Base-by-base conservation (phyloP, 2,888 invertebrate genomes). In the Pasiphila rectangulata region DNA sequence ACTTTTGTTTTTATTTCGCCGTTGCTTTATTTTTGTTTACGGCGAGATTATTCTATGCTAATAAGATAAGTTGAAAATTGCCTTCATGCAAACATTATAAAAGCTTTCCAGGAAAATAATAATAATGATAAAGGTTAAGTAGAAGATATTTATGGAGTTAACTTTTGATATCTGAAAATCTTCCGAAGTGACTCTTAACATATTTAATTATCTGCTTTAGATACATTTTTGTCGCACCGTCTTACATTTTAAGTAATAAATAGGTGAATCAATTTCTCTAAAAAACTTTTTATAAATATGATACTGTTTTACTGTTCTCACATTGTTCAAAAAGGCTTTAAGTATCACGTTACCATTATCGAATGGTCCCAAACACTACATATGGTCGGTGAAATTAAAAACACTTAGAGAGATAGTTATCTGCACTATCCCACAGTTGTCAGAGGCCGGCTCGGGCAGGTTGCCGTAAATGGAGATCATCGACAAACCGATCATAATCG, bases 341-440 rank as follows among this genome's bases (percentile, higher is more conserved):
- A 20, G 4, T 12, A n/a, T 40, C 39, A 29, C 13, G 21, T 36
- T 40, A 21, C 17, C 17, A 32, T 37, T 23, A 30, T 35, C 3
- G 19, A 20, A 13, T 27, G 20, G 27, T 10, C 25, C 30, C 46
- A 37, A 49, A 39, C 34, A 29, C 32, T 34, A 23, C 42, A 74
- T 74, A 77, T 70, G 75, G 74, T 63, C 67, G 63, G 74, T 76
- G 79, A 83, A 82, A 79, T 79, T 78, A 72, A 77, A 78, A 78
- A 79, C 75, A 75, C 71, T 73, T 76, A 79, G 71, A 76, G 71
- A 76, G 77, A 81, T 83, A 78, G 75, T 72, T 78, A 81, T 82
- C 77, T 68, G 59, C 67, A 75, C 75, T 80, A 85, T 84, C 84
- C 80, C 86, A 86, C 83, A 87, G 84, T 81, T 81, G 86, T 85